A percentile compares a stretch with the other conserved stretches of the same genome.
phyloP scores from a whole-genome alignment of 2,113 vertebrate species.

The Lanius ludovicianus region DNA sequence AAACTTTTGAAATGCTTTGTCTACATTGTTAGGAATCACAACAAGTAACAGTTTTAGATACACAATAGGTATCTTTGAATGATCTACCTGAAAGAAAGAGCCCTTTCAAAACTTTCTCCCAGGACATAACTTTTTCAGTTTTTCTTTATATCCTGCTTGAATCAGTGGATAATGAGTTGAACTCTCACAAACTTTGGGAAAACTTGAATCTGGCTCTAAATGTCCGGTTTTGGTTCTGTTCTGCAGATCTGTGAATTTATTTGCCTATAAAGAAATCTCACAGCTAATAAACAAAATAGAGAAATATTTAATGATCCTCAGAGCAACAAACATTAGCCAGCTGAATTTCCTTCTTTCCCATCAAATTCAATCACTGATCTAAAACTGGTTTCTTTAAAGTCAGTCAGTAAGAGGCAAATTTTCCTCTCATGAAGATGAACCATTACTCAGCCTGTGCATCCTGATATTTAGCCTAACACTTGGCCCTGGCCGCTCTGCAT shows the following conservation, averaged over 20 bases:
- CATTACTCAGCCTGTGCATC: background rate
- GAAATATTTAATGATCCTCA: background rate
- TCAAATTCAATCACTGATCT: background rate
- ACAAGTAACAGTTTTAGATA: background rate
- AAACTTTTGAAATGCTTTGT: constrained; percentile 15
- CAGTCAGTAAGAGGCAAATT: background rate
- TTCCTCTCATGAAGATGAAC: background rate
- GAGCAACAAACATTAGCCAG: background rate
- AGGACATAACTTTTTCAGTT: background rate
- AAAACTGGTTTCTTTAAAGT: background rate
- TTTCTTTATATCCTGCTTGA: background rate
- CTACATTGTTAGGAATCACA: background rate
- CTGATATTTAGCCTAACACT: background rate
- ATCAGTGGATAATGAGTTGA: background rate
- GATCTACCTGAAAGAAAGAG: background rate
- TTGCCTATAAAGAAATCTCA: background rate
- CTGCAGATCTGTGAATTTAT: background rate
- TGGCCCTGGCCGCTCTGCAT: background rate
- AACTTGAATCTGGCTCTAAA: background rate
- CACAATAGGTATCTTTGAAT: background rate
- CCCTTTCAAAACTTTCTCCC: background rate
- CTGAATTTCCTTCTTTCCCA: background rate
- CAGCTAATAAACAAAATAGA: background rate
- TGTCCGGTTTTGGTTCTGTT: background rate
- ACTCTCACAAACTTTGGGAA: background rate